phyloP scores from a whole-genome alignment of 2,888 invertebrate species.

The Trichogramma dendrolimi region DNA sequence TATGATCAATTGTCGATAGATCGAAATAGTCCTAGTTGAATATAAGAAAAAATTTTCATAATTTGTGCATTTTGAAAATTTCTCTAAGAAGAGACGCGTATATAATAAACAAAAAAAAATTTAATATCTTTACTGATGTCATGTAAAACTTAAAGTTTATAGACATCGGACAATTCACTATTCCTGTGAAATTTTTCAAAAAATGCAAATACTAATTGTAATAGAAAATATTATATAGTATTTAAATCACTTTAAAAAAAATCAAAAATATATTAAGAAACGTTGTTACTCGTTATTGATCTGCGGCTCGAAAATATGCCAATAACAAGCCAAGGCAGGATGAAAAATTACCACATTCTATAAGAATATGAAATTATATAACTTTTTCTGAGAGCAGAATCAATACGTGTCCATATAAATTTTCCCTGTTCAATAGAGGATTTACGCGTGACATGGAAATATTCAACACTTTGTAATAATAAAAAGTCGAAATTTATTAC shows the following conservation, averaged over 20 bases:
- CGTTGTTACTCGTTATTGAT: conserved; percentile 23
- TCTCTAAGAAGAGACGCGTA: conserved; percentile 3
- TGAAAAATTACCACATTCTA: conserved; percentile 12
- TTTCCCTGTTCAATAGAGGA: conserved; percentile 15
- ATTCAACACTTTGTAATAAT: conserved; percentile 27
- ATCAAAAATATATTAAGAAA: conserved; percentile 14
- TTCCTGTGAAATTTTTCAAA: conserved; percentile 39
- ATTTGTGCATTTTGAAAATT: conserved; percentile 11
- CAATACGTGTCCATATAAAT: conserved; percentile 16
- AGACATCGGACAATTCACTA: conserved; percentile 21
- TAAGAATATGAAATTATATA: background rate
- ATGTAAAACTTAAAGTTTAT: conserved; percentile 4
- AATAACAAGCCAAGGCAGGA: conserved; percentile 6
- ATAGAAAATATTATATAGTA: conserved; percentile 30
- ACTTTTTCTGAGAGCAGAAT: conserved; percentile 11
- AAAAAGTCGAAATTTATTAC: conserved; percentile 19
- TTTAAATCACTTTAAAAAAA: conserved; percentile 14
- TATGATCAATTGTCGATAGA: conserved; percentile 9
- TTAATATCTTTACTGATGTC: conserved; percentile 1
- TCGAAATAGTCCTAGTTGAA: background rate
- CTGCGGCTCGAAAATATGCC: conserved; percentile 18
- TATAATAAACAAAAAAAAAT: conserved; percentile 1
- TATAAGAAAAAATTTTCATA: too few species aligned
- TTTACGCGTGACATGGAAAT: conserved; percentile 6
- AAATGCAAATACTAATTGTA: conserved; percentile 36